Conservation (phyloP, 2,797 vertebrate species). For the Odontamblyopus rebecca region DNA sequence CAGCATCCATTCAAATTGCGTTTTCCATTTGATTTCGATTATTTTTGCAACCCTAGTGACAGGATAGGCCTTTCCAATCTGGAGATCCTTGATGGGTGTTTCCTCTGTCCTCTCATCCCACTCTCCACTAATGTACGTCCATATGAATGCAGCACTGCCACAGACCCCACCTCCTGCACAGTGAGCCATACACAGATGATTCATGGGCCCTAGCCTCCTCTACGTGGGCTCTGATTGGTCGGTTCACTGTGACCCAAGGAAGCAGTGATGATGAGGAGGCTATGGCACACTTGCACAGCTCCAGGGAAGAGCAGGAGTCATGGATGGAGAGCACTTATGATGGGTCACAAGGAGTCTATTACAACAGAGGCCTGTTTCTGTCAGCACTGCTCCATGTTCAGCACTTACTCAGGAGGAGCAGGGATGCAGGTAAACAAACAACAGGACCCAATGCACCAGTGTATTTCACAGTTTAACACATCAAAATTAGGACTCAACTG, state of each 20-base stretch:
- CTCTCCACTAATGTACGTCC: constrained; percentile 41
- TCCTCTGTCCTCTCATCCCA: constrained; percentile 20
- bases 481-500: background rate
- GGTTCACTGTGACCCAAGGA: constrained; percentile 62
- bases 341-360: background rate
- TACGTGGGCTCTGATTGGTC: constrained; percentile 62
- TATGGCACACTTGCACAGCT: constrained; percentile 65
- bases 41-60: too few species aligned
- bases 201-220: constrained; percentile 64
- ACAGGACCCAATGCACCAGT: too few species aligned
- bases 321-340: constrained; percentile 40
- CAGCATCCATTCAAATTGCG: too few species aligned
- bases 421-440: background rate
- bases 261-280: constrained; percentile 49
- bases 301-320: constrained; percentile 72
- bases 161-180: constrained; percentile 46
- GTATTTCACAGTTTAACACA: too few species aligned
- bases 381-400: background rate
- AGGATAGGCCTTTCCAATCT: too few species aligned
- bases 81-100: constrained; percentile 3
- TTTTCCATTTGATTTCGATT: too few species aligned
- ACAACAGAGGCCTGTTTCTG: constrained; percentile 22
- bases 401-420: background rate
- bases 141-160: constrained; percentile 56
- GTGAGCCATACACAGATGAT: constrained; percentile 61